Evolutionary conservation across 2,888 invertebrate genomes (phyloP).

Genomic region (Drosophila testacea): DNA sequence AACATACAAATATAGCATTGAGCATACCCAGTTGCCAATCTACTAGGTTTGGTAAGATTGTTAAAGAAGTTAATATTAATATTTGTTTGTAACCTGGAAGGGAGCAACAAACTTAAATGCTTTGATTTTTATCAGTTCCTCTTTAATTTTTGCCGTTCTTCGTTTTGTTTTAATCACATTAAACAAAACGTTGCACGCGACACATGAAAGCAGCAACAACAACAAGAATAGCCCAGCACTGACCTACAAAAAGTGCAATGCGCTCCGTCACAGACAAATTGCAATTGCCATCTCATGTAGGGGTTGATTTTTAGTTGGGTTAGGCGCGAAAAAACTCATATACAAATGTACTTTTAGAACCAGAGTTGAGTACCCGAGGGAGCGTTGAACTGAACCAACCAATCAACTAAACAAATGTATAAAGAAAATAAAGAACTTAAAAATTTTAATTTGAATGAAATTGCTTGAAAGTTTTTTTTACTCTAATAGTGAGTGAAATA

Average conservation of each 20-base stretch:
- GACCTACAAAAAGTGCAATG: conserved; percentile 78
- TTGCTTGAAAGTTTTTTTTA: background rate
- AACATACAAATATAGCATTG: too few species aligned
- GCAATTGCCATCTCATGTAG: conserved; percentile 34
- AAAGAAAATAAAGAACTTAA: background rate
- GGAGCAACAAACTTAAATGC: conserved; percentile 67
- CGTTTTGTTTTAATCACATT: conserved; percentile 69
- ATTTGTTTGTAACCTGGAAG: background rate
- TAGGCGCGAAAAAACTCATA: conserved; percentile 40
- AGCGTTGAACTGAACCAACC: conserved; percentile 34
- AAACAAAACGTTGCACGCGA: conserved; percentile 68
- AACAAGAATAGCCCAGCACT: conserved; percentile 54
- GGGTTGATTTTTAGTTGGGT: conserved; percentile 62
- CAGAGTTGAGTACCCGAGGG: conserved; percentile 9
- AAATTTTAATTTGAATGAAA: background rate
- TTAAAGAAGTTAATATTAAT: background rate
- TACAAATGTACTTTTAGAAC: conserved; percentile 13
- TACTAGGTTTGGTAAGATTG: background rate
- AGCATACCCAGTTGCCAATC: conserved; percentile 11
- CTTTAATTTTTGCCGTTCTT: conserved; percentile 36
- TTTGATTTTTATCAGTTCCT: conserved; percentile 62
- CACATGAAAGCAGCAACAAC: conserved; percentile 46
- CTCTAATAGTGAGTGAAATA: background rate
- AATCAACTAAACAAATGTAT: conserved; percentile 6
- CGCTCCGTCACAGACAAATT: conserved; percentile 49